Evolutionary conservation across 2,113 vertebrate species (phyloP).

Genomic region (Scomber scombrus): DNA sequence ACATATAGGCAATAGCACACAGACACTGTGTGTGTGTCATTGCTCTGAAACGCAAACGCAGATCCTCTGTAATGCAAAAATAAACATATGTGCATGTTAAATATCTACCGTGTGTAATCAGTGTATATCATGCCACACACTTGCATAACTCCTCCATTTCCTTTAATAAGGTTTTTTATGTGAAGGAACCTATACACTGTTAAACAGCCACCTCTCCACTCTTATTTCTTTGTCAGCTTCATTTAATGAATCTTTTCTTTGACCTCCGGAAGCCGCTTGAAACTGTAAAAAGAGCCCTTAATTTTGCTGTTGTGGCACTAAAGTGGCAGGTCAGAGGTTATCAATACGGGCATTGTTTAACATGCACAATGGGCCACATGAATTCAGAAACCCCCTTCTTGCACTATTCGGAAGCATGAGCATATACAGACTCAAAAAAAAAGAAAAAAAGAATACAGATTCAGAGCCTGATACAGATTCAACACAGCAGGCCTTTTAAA

Average conservation of each 20-base stretch:
- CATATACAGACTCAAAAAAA: constrained; percentile 14
- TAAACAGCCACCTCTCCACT: constrained; percentile 10
- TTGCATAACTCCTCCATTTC: neutral
- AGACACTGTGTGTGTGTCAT: neutral
- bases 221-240: constrained; percentile 41
- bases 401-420: constrained; percentile 14
- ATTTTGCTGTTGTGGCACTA: constrained; percentile 44
- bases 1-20: constrained; percentile 12
- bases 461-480: constrained; percentile 9
- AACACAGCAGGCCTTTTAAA: constrained; percentile 30
- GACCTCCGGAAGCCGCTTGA: constrained; percentile 46
- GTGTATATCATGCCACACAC: neutral
- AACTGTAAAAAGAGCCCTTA: constrained; percentile 41
- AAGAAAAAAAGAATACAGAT: constrained; percentile 3
- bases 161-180: constrained; percentile 18
- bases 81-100: neutral
- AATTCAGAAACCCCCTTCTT: constrained; percentile 39
- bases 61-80: neutral
- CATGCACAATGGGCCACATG: constrained; percentile 64
- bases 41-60: neutral
- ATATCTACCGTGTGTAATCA: constrained; percentile 6
- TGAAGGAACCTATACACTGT: neutral
- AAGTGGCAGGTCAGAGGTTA: constrained; percentile 72
- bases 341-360: constrained; percentile 77
- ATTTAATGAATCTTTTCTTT: constrained; percentile 70